Percentiles rank a stretch among this genome's conserved stretches.
phyloP scores from a whole-genome alignment of 1,140 invertebrate species.

The Brachionus sp. region DNA sequence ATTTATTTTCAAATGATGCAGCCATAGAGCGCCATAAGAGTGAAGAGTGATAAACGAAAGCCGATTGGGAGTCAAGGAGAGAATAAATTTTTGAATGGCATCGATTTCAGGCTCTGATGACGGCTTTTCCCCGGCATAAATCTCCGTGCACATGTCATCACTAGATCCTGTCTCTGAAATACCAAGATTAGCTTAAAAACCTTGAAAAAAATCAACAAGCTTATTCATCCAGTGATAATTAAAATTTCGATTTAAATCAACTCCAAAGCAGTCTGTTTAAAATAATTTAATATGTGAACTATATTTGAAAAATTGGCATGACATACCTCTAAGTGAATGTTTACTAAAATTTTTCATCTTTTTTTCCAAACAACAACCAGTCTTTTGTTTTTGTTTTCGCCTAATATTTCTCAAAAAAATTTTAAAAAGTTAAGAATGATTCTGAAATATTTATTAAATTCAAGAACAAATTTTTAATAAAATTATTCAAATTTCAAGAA shows the following conservation, averaged over 20 bases:
- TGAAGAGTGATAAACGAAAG: conserved; percentile 21
- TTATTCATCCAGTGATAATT: conserved; percentile 33
- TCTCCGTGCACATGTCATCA: not conserved
- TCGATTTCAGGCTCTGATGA: not conserved
- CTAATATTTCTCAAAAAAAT: not conserved
- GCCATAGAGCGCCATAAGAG: conserved; percentile 30
- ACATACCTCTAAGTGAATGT: not conserved
- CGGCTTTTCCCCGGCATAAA: not conserved
- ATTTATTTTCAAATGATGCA: conserved; percentile 20
- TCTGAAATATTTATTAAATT: no score
- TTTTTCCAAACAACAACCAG: no score
- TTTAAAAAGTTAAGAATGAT: no score
- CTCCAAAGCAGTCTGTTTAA: conserved; percentile 44
- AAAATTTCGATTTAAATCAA: conserved; percentile 45
- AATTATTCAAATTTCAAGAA: no score
- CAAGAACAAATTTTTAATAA: no score
- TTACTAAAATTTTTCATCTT: not conserved
- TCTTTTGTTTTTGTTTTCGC: no score
- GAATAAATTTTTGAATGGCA: not conserved
- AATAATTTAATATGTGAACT: not conserved
- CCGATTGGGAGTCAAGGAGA: not conserved
- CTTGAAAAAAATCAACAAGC: not conserved
- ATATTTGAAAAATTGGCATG: not conserved
- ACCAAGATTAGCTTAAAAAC: not conserved
- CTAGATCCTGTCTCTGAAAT: not conserved